These are phyloP conservation scores for Rhea americana DNA, from an alignment of 2,113 vertebrate genomes.

Conservation along the genomic window DNA sequence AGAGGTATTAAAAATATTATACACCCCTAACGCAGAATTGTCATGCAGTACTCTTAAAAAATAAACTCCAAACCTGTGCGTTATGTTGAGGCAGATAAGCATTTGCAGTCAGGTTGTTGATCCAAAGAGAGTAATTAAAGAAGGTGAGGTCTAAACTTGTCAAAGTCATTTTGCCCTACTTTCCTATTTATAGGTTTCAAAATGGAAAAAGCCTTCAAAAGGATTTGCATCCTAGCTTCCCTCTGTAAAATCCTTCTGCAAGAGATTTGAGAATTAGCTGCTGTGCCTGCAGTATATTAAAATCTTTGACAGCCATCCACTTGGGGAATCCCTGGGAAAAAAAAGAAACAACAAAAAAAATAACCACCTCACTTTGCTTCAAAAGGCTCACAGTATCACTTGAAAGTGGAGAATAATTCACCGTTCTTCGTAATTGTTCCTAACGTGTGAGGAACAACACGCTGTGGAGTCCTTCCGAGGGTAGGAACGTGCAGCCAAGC, in stretches of 20 bases:
- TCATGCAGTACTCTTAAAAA: slow-evolving; percentile 61
- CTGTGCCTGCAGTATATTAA: slow-evolving; percentile 69
- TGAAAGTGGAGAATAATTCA: slow-evolving; percentile 56
- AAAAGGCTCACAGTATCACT: slow-evolving; percentile 56
- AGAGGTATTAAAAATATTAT: slow-evolving; percentile 60
- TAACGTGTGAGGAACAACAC: neutral
- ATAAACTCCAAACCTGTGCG: slow-evolving; percentile 61
- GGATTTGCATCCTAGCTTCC: slow-evolving; percentile 67
- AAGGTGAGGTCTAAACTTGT: slow-evolving; percentile 65
- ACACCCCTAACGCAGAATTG: slow-evolving; percentile 21
- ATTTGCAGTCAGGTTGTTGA: slow-evolving; percentile 64
- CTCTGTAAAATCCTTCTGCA: slow-evolving; percentile 68
- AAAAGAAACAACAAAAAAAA: slow-evolving; percentile 45
- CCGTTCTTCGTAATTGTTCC: neutral
- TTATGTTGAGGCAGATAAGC: slow-evolving; percentile 65
- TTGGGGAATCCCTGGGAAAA: slow-evolving; percentile 69
- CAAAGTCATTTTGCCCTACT: slow-evolving; percentile 70
- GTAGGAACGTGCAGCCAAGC: neutral
- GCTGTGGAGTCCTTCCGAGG: neutral
- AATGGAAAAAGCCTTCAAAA: slow-evolving; percentile 69
- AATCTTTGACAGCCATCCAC: slow-evolving; percentile 73
- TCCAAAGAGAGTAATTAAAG: slow-evolving; percentile 71
- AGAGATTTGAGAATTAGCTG: slow-evolving; percentile 70
- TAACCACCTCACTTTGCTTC: slow-evolving; percentile 63
- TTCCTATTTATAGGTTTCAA: slow-evolving; percentile 70